Evolutionary conservation across 1,140 invertebrate species (phyloP), one percentile per base, ranked within the genome.

Genomic region (Aphaenogaster floridana): DNA sequence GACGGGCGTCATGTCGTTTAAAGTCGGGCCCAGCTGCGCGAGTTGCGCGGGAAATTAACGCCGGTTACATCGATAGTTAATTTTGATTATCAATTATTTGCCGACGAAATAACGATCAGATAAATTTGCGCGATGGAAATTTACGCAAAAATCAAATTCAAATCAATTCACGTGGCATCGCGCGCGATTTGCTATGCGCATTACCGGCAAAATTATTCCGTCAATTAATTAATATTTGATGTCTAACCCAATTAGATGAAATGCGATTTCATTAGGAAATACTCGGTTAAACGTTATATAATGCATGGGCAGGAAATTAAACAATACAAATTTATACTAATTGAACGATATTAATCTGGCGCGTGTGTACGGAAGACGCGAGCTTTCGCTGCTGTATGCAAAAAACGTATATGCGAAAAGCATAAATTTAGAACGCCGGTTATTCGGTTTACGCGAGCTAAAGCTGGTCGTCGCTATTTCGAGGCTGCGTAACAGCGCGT

Each of bases 61-160:
- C 13, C 54, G 42, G 42, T 61, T 48, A 21, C 17, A 13, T 17
- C 36, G 34, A 84, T 48, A 76, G 42, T 76, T 84, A 48, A 84
- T 74, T 74, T 74, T 34, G 79, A 81, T 81, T 76, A 84, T 84
- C 69, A 50, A 76, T 68, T 72, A 72, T 84, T 83, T 84, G n/a
- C n/a, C 9, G 11, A 61, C 45, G 28, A 64, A 76, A 48, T 74
- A 54, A 83, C 15, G 13, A 34, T 34, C 69, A 42, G 17, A 34
- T 57, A 76, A 61, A 84, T 84, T 84, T 61, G 80, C 66, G 42
- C n/a, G 8, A 28, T 28, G 13, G 39, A 48, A 50, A 57, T 45
- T 59, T 21, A 13, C 9, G 36, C 36, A 69, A 74, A 74, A 72
- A 54, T 50, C 28, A 50, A 84, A 83, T 83, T 52, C 28, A 8